These are phyloP conservation scores for Noctua fimbriata DNA, from an alignment of 2,888 invertebrate genomes.

Conservation along the genomic window DNA sequence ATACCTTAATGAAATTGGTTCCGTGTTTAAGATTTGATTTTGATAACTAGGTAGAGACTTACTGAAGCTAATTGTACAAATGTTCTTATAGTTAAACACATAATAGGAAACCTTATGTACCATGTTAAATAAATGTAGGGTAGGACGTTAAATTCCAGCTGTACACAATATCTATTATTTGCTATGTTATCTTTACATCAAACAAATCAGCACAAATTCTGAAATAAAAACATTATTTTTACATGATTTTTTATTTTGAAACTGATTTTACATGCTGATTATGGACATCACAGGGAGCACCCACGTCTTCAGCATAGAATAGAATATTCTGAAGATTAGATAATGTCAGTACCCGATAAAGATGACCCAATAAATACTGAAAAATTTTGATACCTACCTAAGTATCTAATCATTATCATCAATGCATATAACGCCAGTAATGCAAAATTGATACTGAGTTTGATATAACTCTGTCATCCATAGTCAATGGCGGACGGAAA, in stretches of 20 bases:
- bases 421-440: background rate
- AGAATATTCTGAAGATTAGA: background rate
- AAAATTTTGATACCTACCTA: background rate
- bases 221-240: slow-evolving; percentile 35
- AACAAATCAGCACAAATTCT: slow-evolving; percentile 26
- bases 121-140: background rate
- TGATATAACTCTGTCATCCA: background rate
- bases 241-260: slow-evolving; percentile 7
- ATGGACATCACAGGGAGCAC: background rate
- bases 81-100: slow-evolving; percentile 16
- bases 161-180: background rate
- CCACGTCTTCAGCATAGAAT: background rate
- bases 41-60: slow-evolving; percentile 16
- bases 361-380: background rate
- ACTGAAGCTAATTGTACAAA: slow-evolving; percentile 50
- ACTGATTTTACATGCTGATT: background rate
- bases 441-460: background rate
- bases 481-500: background rate
- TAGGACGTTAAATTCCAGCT: background rate
- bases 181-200: slow-evolving; percentile 1
- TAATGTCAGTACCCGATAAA: background rate
- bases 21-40: slow-evolving; percentile 22
- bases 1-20: slow-evolving; percentile 49
- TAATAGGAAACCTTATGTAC: background rate
- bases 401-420: background rate